Percentiles rank a stretch among this genome's conserved stretches.
phyloP scores from a whole-genome alignment of 2,888 invertebrate genomes.

The Rhyacophila evoluta region DNA sequence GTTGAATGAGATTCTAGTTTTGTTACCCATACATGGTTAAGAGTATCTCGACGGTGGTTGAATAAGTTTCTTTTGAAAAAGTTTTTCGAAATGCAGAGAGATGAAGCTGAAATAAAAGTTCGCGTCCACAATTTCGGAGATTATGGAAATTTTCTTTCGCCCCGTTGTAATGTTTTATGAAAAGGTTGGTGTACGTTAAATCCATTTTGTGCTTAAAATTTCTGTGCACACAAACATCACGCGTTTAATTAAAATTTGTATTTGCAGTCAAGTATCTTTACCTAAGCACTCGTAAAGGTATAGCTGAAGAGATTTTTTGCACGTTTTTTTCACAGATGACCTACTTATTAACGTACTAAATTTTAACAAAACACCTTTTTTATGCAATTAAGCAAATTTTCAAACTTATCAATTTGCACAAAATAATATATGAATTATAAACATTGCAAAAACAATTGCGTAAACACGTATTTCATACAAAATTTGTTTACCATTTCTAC shows the following conservation, averaged over 20 bases:
- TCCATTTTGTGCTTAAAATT: neutral
- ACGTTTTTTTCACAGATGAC: neutral
- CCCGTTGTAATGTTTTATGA: constrained; percentile 3
- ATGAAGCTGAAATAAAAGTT: constrained; percentile 14
- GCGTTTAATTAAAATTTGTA: neutral
- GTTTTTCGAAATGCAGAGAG: constrained; percentile 14
- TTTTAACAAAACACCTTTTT: too few relatives aligned
- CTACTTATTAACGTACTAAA: too few relatives aligned
- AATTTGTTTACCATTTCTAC: too few relatives aligned
- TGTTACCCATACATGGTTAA: neutral
- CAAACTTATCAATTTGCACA: too few relatives aligned
- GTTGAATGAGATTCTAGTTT: neutral
- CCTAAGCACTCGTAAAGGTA: neutral
- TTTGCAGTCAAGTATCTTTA: neutral
- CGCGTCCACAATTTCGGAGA: neutral
- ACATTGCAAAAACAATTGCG: too few relatives aligned
- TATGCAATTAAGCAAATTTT: too few relatives aligned
- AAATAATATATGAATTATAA: too few relatives aligned
- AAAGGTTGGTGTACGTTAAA: neutral
- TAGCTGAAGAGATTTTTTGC: neutral
- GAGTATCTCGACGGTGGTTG: neutral
- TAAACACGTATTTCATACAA: too few relatives aligned
- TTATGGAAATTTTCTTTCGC: constrained; percentile 2
- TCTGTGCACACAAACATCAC: neutral
- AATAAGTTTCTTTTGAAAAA: constrained; percentile 1